Conservation (phyloP, 2,888 invertebrate species). For the Zele albiditarsus region DNA sequence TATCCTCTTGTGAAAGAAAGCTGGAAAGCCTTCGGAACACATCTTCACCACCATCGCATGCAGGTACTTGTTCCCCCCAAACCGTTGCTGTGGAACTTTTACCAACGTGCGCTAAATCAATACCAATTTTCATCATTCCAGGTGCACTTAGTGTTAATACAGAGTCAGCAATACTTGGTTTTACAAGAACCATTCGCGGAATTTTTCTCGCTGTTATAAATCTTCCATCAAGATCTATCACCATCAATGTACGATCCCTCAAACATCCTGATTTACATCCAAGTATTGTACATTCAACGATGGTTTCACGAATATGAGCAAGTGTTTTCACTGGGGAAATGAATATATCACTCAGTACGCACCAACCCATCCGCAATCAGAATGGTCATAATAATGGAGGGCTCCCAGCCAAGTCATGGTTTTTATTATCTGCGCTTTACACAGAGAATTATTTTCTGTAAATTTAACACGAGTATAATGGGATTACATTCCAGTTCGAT, state of each 20-base stretch:
- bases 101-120: conserved; percentile 73
- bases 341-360: conserved; percentile 74
- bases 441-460: too few relatives aligned
- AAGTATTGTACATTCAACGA: conserved; percentile 75
- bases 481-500: too few relatives aligned
- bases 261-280: conserved; percentile 76
- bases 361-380: too few relatives aligned
- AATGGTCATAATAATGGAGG: too few relatives aligned
- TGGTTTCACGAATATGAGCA: conserved; percentile 73
- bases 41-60: conserved; percentile 83
- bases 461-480: too few relatives aligned
- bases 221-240: conserved; percentile 75
- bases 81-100: conserved; percentile 74
- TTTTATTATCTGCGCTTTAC: too few relatives aligned
- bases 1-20: conserved; percentile 74
- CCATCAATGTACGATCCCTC: conserved; percentile 77
- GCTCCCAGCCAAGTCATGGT: too few relatives aligned
- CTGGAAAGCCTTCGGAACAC: conserved; percentile 84
- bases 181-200: conserved; percentile 75
- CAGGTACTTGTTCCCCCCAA: conserved; percentile 77
- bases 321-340: conserved; percentile 79
- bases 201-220: conserved; percentile 77
- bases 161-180: conserved; percentile 74
- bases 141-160: conserved; percentile 75
- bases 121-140: conserved; percentile 75